Evolutionary conservation across 2,113 vertebrate genomes (phyloP), one percentile per base, ranked within the genome.

Genomic region (Caranx ignobilis): DNA sequence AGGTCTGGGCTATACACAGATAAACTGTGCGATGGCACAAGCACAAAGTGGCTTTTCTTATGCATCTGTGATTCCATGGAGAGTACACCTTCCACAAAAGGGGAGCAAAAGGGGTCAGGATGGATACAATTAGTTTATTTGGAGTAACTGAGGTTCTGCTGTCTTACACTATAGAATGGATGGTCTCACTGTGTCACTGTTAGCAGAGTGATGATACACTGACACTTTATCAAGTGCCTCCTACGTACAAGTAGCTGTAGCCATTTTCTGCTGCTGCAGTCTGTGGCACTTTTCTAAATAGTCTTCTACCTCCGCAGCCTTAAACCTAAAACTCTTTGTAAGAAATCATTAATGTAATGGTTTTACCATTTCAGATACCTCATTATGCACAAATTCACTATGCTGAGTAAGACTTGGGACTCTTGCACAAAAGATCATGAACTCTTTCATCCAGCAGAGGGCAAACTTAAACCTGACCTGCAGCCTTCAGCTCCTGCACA

Each of bases 361-460:
- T 71, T 71, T 79, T 39, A 60, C 31, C 48, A 62, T 70, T 62
- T 75, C 54, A 18, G 37, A 55, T 43, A 69, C 69, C 47, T 82
- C 77, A 60, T 80, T 83, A 55, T 82, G 73, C 81, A 73, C 18
- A 62, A 39, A 16, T 37, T 74, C 41, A 37, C 68, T 84, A 52
- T 55, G 45, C 64, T 50, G 54, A 64, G 52, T 56, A 41, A 63
- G 50, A 65, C 19, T 41, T 21, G 52, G 10, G 5, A 16, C 71
- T 57, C 39, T 16, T 0, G 31, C 55, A 47, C 63, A 37, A 35
- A 56, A 34, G 70, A 54, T n/a, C 37, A 41, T 56, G 72, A 68
- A 59, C 43, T 65, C 56, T 32, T 79, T 78, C 70, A 48, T 81
- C 76, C 84, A 86, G 78, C 79, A 86, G 82, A 87, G 83, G 88